Evolutionary conservation across 2,113 vertebrate genomes (phyloP).

Genomic region (Arizona elegans): DNA sequence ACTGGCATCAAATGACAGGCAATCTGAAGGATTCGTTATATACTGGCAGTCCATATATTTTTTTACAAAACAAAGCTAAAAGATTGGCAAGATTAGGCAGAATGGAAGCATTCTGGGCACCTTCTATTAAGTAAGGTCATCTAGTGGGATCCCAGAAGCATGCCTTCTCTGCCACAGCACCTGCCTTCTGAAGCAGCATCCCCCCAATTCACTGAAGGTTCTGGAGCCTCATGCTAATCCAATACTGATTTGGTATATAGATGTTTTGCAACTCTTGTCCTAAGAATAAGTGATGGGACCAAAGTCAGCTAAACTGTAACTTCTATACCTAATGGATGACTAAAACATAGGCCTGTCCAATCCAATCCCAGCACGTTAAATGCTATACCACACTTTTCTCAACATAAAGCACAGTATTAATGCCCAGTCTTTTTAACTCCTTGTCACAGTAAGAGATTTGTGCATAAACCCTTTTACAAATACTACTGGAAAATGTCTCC

Average conservation of each 20-base stretch:
- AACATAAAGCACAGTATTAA: not conserved
- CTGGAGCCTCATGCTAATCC: not conserved
- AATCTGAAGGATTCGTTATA: not conserved
- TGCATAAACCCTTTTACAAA: not conserved
- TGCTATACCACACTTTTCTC: not conserved
- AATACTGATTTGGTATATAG: not conserved
- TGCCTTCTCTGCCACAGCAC: not conserved
- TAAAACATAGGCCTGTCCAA: not conserved
- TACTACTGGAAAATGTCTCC: not conserved
- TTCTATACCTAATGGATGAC: not conserved
- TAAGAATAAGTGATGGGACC: not conserved
- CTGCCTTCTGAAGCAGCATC: not conserved
- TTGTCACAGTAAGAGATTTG: not conserved
- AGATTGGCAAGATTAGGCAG: not conserved
- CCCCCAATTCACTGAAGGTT: not conserved
- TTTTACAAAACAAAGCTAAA: not conserved
- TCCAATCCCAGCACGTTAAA: not conserved
- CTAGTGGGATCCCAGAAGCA: not conserved
- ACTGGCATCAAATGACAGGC: not conserved
- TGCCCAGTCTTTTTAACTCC: not conserved
- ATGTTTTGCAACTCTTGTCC: not conserved
- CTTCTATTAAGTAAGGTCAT: not conserved
- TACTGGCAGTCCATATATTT: not conserved
- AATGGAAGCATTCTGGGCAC: not conserved
- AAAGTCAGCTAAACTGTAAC: not conserved